phyloP scores from a whole-genome alignment of 2,797 vertebrate species.

The Macropodus opercularis region DNA sequence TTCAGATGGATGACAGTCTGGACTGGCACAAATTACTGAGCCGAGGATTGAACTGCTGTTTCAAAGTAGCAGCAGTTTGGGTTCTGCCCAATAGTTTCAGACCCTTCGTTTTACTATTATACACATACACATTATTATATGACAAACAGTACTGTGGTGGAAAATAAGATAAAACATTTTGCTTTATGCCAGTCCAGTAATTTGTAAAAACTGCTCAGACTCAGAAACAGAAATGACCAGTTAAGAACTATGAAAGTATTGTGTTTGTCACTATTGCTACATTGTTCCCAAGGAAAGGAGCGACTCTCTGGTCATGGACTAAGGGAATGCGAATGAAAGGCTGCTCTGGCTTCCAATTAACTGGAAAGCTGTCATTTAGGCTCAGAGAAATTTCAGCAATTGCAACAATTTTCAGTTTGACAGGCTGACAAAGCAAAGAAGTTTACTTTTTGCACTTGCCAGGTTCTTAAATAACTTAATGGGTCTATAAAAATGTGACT shows the following conservation, averaged over 20 bases:
- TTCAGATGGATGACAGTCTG: too few relatives aligned
- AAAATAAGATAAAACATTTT: background rate
- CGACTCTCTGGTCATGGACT: background rate
- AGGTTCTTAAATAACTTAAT: background rate
- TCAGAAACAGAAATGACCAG: conserved; percentile 2
- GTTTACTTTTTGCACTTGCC: conserved; percentile 10
- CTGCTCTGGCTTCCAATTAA: background rate
- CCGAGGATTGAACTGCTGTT: too few relatives aligned
- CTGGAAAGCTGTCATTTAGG: background rate
- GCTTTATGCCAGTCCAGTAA: background rate
- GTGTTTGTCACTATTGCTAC: conserved; percentile 1
- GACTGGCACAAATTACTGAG: too few relatives aligned
- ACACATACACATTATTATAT: too few relatives aligned
- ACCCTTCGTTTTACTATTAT: too few relatives aligned
- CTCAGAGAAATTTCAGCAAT: conserved; percentile 8
- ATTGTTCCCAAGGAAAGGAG: conserved; percentile 4
- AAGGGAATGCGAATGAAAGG: background rate
- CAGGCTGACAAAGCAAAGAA: background rate
- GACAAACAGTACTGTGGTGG: too few relatives aligned
- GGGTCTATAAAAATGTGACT: conserved; percentile 2
- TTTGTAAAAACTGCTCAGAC: background rate
- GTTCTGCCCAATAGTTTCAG: too few relatives aligned
- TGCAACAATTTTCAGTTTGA: background rate
- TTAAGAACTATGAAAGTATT: background rate
- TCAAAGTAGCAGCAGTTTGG: too few relatives aligned